Percentiles rank a stretch among this genome's conserved stretches.
Conservation (phyloP, 2,888 invertebrate genomes). For the Gastracanthus pulcherrimus region DNA sequence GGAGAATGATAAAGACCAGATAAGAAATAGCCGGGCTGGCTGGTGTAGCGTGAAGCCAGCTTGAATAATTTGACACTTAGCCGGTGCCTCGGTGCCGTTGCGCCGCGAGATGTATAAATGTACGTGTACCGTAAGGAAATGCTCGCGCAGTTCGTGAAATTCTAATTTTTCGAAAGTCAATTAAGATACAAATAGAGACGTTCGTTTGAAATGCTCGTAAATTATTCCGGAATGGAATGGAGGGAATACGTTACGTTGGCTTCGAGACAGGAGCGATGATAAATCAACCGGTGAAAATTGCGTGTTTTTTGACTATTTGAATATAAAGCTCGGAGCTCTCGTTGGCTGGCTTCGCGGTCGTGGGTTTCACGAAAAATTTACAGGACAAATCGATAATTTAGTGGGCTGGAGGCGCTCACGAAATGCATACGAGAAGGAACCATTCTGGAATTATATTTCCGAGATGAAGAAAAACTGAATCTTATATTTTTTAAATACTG, state of each 20-base stretch:
- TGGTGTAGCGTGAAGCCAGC: neutral
- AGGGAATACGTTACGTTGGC: neutral
- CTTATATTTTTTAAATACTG: no score
- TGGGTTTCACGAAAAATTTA: slow-evolving; percentile 40
- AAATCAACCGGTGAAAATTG: slow-evolving; percentile 56
- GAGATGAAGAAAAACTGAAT: no score
- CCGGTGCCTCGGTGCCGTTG: neutral
- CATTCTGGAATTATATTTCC: neutral
- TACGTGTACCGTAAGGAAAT: neutral
- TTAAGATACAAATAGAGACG: slow-evolving; percentile 48
- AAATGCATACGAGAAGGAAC: neutral
- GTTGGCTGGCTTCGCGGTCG: slow-evolving; percentile 31
- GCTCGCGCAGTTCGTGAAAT: neutral
- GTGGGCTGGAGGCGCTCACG: neutral
- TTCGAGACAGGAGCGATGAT: slow-evolving; percentile 13
- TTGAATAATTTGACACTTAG: slow-evolving; percentile 43
- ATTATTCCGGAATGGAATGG: slow-evolving; percentile 30
- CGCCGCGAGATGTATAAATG: neutral
- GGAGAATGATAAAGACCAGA: slow-evolving; percentile 22
- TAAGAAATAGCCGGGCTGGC: slow-evolving; percentile 2
- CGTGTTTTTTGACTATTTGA: slow-evolving; percentile 57
- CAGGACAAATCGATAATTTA: slow-evolving; percentile 45
- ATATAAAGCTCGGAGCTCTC: slow-evolving; percentile 14
- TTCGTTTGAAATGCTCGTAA: slow-evolving; percentile 42
- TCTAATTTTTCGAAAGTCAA: slow-evolving; percentile 47